Conservation (phyloP, 2,113 vertebrate species). For the Passer domesticus region DNA sequence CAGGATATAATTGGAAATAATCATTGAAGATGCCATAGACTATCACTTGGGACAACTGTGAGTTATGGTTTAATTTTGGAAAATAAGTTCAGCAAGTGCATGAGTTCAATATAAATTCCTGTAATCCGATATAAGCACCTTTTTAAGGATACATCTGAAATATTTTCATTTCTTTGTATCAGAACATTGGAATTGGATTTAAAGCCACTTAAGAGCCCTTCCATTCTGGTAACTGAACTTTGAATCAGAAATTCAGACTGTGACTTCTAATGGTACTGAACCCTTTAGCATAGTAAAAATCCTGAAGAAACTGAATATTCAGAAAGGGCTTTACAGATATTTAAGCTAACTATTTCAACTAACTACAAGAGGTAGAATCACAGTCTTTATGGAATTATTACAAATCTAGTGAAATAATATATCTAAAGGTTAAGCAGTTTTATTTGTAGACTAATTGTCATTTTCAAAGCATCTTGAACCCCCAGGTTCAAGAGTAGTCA, state of each 20-base stretch:
- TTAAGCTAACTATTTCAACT: background rate
- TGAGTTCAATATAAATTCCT: background rate
- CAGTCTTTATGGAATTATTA: background rate
- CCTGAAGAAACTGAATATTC: background rate
- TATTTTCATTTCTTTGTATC: background rate
- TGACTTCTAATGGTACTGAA: background rate
- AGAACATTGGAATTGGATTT: background rate
- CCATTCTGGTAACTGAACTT: background rate
- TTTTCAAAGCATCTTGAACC: background rate
- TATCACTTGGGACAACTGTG: background rate
- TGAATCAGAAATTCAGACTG: background rate
- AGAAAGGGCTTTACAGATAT: background rate
- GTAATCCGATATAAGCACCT: background rate
- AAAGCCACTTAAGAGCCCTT: background rate
- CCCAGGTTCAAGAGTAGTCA: background rate
- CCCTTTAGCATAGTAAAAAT: background rate
- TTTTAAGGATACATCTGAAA: background rate
- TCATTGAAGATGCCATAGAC: background rate
- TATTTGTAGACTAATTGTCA: background rate
- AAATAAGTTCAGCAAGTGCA: background rate
- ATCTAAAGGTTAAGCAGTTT: background rate
- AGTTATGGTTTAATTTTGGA: background rate
- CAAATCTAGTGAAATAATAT: background rate
- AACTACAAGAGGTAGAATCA: background rate
- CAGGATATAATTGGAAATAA: background rate